Evolutionary conservation across 1,140 invertebrate genomes (phyloP).

Genomic region (Gryllus bimaculatus): DNA sequence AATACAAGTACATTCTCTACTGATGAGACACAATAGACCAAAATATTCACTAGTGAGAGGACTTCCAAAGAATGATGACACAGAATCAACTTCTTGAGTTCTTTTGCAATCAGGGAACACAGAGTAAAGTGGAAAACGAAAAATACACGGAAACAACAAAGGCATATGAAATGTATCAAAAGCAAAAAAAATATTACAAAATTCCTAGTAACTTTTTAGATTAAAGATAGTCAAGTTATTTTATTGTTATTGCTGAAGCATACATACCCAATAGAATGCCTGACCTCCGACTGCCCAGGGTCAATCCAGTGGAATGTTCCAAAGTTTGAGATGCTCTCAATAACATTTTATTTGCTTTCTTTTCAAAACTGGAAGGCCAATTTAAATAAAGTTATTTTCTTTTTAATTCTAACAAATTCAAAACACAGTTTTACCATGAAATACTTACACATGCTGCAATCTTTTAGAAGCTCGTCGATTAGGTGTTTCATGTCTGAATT

Average conservation of each 20-base stretch:
- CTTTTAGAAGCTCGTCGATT: slow-evolving; percentile 44
- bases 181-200: background rate
- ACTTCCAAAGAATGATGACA: too few relatives aligned
- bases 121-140: too few relatives aligned
- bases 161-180: too few relatives aligned
- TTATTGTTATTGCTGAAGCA: background rate
- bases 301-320: slow-evolving; percentile 61
- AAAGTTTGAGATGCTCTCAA: slow-evolving; percentile 72
- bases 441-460: slow-evolving; percentile 50
- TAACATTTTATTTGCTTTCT: slow-evolving; percentile 78
- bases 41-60: too few relatives aligned
- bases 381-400: background rate
- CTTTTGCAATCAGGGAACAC: too few relatives aligned
- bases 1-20: too few relatives aligned
- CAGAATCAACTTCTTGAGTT: too few relatives aligned
- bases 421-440: background rate
- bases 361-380: slow-evolving; percentile 51
- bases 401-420: background rate
- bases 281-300: slow-evolving; percentile 43
- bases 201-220: background rate
- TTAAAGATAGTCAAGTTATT: background rate
- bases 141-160: too few relatives aligned
- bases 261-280: slow-evolving; percentile 33
- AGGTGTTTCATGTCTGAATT: slow-evolving; percentile 44
- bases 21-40: too few relatives aligned